phyloP scores from a whole-genome alignment of 2,113 vertebrate genomes.

The Thalassoma bifasciatum region DNA sequence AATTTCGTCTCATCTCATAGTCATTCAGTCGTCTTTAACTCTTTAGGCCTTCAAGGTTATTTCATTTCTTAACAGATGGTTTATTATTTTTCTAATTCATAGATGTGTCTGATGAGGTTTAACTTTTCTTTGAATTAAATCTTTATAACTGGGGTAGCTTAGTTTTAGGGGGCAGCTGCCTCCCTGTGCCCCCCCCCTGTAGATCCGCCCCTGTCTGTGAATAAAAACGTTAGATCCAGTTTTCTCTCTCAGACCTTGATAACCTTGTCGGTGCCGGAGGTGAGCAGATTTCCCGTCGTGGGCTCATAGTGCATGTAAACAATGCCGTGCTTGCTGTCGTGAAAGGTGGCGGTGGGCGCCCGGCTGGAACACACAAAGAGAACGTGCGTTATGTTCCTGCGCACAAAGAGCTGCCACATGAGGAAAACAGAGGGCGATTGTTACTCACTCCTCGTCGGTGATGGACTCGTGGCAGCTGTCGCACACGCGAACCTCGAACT shows the following conservation, averaged over 20 bases:
- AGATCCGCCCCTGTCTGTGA: too few species aligned
- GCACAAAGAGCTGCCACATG: constrained; percentile 30
- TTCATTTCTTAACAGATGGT: too few species aligned
- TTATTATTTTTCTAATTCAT: too few species aligned
- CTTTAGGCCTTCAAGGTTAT: too few species aligned
- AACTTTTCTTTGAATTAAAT: too few species aligned
- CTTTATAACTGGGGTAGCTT: too few species aligned
- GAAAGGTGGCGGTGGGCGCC: constrained; percentile 95
- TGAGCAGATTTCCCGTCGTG: constrained; percentile 93
- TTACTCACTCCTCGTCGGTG: constrained; percentile 96
- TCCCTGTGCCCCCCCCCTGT: too few species aligned
- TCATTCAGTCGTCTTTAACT: too few species aligned
- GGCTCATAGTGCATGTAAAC: constrained; percentile 95
- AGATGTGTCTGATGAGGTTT: too few species aligned
- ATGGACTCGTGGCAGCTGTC: constrained; percentile 96
- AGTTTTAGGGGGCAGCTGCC: too few species aligned
- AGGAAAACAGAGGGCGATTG: constrained; percentile 41
- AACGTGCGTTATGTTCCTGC: not conserved
- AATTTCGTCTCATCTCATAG: too few species aligned
- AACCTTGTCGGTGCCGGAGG: constrained; percentile 94
- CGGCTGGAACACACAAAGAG: constrained; percentile 81
- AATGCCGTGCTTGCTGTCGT: constrained; percentile 95
- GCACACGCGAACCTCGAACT: constrained; percentile 97
- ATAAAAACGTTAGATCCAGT: constrained; percentile 1
- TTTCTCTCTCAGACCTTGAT: constrained; percentile 88